phyloP scores from a whole-genome alignment of 2,888 invertebrate genomes.

The Pyrochroa serraticornis region DNA sequence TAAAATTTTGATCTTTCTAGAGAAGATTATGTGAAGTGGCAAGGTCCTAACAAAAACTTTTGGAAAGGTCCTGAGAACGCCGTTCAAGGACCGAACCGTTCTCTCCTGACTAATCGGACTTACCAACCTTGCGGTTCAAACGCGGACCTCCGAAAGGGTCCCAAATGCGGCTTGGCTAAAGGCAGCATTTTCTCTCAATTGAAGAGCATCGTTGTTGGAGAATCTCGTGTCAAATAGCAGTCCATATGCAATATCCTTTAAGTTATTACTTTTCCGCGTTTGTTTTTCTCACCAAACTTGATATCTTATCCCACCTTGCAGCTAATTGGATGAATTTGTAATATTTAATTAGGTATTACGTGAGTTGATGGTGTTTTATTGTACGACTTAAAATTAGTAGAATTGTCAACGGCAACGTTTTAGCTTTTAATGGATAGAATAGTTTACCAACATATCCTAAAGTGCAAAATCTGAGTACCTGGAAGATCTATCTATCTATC shows the following conservation, averaged over 20 bases:
- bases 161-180: constrained; percentile 73
- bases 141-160: constrained; percentile 72
- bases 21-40: constrained; percentile 83
- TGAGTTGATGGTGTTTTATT: too few relatives aligned
- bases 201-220: constrained; percentile 58
- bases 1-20: constrained; percentile 55
- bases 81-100: constrained; percentile 63
- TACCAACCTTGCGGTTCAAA: constrained; percentile 71
- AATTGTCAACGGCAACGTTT: neutral
- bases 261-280: constrained; percentile 15
- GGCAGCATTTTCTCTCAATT: constrained; percentile 80
- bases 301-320: too few relatives aligned
- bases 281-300: neutral
- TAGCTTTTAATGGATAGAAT: neutral
- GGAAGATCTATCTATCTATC: constrained; percentile 1
- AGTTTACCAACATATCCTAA: constrained; percentile 7
- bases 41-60: constrained; percentile 75
- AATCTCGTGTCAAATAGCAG: constrained; percentile 61
- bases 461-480: constrained; percentile 9
- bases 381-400: neutral
- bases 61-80: constrained; percentile 60
- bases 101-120: constrained; percentile 48
- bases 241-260: constrained; percentile 45
- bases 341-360: too few relatives aligned
- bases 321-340: too few relatives aligned